Conservation (phyloP, 2,888 invertebrate genomes). For the Agonopterix heracliana region DNA sequence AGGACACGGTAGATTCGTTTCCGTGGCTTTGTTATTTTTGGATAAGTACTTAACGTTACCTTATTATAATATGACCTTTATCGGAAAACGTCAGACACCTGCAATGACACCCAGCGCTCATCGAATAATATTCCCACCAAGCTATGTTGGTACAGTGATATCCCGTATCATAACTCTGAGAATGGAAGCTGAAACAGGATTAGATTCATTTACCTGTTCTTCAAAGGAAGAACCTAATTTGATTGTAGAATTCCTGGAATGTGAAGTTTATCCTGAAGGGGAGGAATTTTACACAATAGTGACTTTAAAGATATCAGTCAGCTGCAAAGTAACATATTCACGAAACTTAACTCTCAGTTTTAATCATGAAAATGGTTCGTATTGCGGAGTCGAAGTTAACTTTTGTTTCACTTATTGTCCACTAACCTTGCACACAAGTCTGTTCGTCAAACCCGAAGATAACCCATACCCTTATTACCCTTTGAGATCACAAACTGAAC, state of each 20-base stretch:
- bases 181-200: slow-evolving; percentile 33
- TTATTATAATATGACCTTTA: slow-evolving; percentile 59
- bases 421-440: slow-evolving; percentile 48
- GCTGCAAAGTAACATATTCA: slow-evolving; percentile 27
- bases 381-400: slow-evolving; percentile 52
- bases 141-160: slow-evolving; percentile 34
- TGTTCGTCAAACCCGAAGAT: slow-evolving; percentile 29
- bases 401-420: slow-evolving; percentile 57
- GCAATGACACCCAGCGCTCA: slow-evolving; percentile 41
- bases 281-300: slow-evolving; percentile 31
- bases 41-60: slow-evolving; percentile 55
- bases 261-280: slow-evolving; percentile 22
- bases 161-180: slow-evolving; percentile 34
- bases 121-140: slow-evolving; percentile 57
- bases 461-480: slow-evolving; percentile 65
- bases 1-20: slow-evolving; percentile 47
- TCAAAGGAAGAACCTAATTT: slow-evolving; percentile 42
- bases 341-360: slow-evolving; percentile 39
- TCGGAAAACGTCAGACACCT: slow-evolving; percentile 44
- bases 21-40: slow-evolving; percentile 52
- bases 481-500: slow-evolving; percentile 30
- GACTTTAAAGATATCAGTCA: slow-evolving; percentile 38
- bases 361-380: slow-evolving; percentile 43
- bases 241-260: slow-evolving; percentile 30
- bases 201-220: slow-evolving; percentile 38